These are phyloP conservation scores for Drosophila leontia DNA, from an alignment of 1,140 invertebrate species.

Conservation along the genomic window DNA sequence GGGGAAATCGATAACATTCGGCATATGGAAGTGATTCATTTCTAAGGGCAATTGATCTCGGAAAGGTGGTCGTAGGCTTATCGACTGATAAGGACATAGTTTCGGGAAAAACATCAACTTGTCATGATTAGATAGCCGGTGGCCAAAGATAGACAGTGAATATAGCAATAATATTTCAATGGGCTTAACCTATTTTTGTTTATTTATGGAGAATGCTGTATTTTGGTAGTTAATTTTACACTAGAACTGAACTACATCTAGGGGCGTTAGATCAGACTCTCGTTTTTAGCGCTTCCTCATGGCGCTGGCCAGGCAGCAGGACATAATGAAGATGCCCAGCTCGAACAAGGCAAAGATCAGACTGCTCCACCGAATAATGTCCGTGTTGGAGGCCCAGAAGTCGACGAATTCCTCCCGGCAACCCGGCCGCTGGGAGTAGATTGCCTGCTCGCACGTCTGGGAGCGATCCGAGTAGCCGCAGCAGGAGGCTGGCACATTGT, in stretches of 20 bases:
- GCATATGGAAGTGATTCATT: constrained; percentile 46
- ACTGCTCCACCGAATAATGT: constrained; percentile 87
- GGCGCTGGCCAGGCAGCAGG: constrained; percentile 84
- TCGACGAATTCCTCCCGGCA: constrained; percentile 84
- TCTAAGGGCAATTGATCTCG: constrained; percentile 41
- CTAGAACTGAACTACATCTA: constrained; percentile 28
- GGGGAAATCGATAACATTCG: constrained; percentile 34
- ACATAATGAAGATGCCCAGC: constrained; percentile 65
- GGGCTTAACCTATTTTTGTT: constrained; percentile 43
- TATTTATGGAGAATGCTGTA: constrained; percentile 40
- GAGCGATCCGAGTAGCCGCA: constrained; percentile 74
- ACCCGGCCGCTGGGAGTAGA: constrained; percentile 78
- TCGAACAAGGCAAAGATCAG: constrained; percentile 88
- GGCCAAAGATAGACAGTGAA: constrained; percentile 28
- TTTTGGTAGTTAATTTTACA: constrained; percentile 11
- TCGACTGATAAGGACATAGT: constrained; percentile 30
- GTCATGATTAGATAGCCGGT: constrained; percentile 35
- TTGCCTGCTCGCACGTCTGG: constrained; percentile 46
- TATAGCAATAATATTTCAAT: constrained; percentile 49
- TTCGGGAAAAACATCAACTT: constrained; percentile 40
- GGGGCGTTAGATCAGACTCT: constrained; percentile 4
- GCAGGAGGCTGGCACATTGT: constrained; percentile 83
- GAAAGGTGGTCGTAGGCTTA: constrained; percentile 17
- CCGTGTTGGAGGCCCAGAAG: constrained; percentile 85
- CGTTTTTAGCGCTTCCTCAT: constrained; percentile 86